Evolutionary conservation across 2,797 vertebrate species (phyloP).

Genomic region (Peromyscus melanophrys): DNA sequence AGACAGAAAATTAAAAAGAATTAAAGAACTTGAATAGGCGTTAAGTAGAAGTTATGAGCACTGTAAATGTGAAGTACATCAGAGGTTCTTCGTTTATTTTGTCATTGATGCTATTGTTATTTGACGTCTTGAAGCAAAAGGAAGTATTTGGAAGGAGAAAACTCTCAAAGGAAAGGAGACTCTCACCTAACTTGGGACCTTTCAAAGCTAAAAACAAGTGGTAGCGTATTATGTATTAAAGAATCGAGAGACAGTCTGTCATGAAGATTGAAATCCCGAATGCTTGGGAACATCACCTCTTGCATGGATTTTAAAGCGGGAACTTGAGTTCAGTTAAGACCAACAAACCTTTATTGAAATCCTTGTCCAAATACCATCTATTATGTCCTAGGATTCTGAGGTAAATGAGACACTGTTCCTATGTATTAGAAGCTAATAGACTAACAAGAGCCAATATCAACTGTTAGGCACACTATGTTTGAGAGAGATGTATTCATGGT

Average conservation of each 20-base stretch:
- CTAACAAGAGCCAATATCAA: background rate
- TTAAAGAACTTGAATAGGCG: background rate
- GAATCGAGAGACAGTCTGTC: background rate
- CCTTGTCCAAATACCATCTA: background rate
- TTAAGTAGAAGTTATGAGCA: background rate
- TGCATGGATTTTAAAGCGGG: background rate
- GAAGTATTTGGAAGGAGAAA: background rate
- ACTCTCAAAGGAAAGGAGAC: background rate
- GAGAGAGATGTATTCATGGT: background rate
- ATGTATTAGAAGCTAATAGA: background rate
- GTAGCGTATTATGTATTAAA: constrained; percentile 22
- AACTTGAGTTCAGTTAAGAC: background rate
- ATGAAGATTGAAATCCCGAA: background rate
- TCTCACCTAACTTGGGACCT: background rate
- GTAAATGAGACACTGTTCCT: background rate
- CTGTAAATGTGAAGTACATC: background rate
- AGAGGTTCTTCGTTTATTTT: background rate
- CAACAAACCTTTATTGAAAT: constrained; percentile 2
- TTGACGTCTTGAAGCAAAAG: background rate
- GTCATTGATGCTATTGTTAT: background rate
- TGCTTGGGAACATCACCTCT: background rate
- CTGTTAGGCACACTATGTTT: background rate
- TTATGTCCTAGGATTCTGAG: background rate
- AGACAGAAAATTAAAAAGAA: background rate
- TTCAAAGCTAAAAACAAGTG: background rate